Base-by-base conservation (phyloP, 2,888 invertebrate species). In the Neoaliturus tenellus region DNA sequence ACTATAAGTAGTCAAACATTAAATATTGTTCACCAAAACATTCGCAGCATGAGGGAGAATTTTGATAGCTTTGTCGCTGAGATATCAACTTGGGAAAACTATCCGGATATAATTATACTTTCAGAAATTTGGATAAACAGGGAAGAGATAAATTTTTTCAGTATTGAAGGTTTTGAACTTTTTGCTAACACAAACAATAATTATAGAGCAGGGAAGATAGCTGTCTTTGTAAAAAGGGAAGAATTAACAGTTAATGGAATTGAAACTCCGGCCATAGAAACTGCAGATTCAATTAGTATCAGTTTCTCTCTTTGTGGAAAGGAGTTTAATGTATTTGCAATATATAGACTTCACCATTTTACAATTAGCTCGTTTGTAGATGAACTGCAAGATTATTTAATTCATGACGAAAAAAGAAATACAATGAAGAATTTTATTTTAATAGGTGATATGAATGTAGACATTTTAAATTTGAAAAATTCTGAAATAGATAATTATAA, bases 61-160 rank as follows among this genome's bases (percentile, higher is more conserved):
- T 67, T 67, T 67, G 67, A 67, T 35, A 14, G n/a, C 17, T 67
- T 67, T 67, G 2, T 67, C n/a, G 67, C 67, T 35, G 67, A 31
- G 14, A 33, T 67, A 14, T 67, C 67, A 31, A 31, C 6, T 8
- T 67, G 67, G 67, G 31, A 67, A 4, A 4, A 31, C 1, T 10
- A 5, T 35, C 67, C 28, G 17, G 31, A 67, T 67, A 33, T 67
- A 28, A 67, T 67, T 8, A 17, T 67, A 31, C 35, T 67, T 31
- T 33, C 67, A 6, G 67, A 67, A 31, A 67, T 67, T 31, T 67
- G 67, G 67, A 67, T 67, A 31, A 67, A 67, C 31, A 3, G 17
- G 2, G 28, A 31, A 1, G 67, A 67, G 14, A 4, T 33, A 10
- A 33, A 0, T 2, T 67, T 67, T n/a, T 67, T 31, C 31, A 67